A percentile compares a stretch with the other conserved stretches of the same genome.
phyloP scores from a whole-genome alignment of 2,113 vertebrate genomes.

The Pardalotus punctatus region DNA sequence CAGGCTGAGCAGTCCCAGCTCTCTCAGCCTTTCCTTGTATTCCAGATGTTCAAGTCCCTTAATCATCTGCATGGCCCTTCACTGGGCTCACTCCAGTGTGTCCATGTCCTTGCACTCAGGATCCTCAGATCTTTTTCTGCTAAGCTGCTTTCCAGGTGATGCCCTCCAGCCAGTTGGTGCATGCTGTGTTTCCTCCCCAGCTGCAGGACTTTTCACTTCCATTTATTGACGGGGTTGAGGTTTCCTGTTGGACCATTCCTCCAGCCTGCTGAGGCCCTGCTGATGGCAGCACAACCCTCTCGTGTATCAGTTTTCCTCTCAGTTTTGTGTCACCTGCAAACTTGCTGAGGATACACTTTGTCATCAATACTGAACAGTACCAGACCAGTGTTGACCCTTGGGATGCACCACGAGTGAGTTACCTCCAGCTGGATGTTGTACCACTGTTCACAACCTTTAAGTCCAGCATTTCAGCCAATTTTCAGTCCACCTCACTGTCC shows the following conservation, averaged over 20 bases:
- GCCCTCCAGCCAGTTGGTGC: not conserved
- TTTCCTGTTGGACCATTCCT: not conserved
- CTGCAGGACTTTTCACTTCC: not conserved
- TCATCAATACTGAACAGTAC: not conserved
- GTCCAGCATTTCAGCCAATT: not conserved
- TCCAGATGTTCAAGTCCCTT: not conserved
- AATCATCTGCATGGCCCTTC: not conserved
- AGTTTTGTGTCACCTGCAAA: not conserved
- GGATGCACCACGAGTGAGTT: not conserved
- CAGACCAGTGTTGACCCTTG: not conserved
- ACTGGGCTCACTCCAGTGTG: not conserved
- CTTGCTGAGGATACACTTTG: not conserved
- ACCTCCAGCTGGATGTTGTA: not conserved
- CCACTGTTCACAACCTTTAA: not conserved
- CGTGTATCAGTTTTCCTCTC: not conserved
- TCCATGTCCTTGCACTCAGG: not conserved
- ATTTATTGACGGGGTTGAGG: not conserved
- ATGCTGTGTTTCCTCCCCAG: not conserved
- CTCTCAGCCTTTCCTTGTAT: not conserved
- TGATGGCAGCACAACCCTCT: not conserved
- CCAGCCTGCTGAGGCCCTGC: not conserved
- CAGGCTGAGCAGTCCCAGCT: not conserved
- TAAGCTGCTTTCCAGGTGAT: not conserved
- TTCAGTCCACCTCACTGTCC: not conserved
- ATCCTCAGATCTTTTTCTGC: not conserved